These are phyloP conservation scores for Germaria angustata DNA, from an alignment of 2,888 invertebrate species.

Conservation along the genomic window DNA sequence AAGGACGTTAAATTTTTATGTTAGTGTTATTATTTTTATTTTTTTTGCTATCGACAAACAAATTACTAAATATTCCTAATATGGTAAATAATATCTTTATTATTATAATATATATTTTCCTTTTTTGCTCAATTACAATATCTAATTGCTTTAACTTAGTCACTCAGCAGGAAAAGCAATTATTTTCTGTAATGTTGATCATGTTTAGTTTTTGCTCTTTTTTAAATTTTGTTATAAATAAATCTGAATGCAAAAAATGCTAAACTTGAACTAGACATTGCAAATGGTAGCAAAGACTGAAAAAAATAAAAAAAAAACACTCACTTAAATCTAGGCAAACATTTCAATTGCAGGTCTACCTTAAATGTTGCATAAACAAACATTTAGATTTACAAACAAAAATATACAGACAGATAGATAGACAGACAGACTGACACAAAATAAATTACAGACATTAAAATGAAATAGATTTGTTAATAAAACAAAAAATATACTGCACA, in stretches of 20 bases:
- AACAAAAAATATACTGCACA: neutral
- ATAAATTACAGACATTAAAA: conserved; percentile 51
- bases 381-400: conserved; percentile 9
- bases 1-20: conserved; percentile 26
- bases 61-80: conserved; percentile 15
- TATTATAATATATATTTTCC: neutral
- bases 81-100: neutral
- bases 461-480: conserved; percentile 38
- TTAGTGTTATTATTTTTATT: neutral
- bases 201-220: conserved; percentile 25
- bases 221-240: conserved; percentile 29
- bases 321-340: conserved; percentile 51
- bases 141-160: conserved; percentile 59
- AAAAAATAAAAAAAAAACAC: conserved; percentile 16
- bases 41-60: neutral
- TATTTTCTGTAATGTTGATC: conserved; percentile 55
- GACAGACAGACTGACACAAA: conserved; percentile 14
- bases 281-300: neutral
- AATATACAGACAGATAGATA: neutral
- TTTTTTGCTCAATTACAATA: conserved; percentile 15
- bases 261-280: conserved; percentile 63
- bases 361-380: conserved; percentile 40
- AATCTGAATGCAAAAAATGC: conserved; percentile 13
- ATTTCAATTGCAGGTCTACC: conserved; percentile 56
- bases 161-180: conserved; percentile 64